Conservation (phyloP, 2,797 vertebrate species). For the Martes flavigula region DNA sequence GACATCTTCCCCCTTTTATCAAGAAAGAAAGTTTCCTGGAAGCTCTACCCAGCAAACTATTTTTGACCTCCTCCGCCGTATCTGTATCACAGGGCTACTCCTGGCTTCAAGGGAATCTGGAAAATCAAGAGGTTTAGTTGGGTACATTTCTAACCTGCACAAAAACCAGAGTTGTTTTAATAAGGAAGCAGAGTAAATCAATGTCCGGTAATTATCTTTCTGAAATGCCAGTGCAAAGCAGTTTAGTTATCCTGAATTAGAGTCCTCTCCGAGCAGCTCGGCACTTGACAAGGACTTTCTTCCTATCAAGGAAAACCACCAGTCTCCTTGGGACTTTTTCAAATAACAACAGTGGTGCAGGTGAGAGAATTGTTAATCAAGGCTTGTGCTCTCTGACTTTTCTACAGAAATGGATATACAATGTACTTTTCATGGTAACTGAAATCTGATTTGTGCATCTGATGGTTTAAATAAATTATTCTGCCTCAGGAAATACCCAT, state of each 20-base stretch:
- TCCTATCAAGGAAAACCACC: background rate
- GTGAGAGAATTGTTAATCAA: background rate
- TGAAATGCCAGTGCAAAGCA: background rate
- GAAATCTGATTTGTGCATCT: background rate
- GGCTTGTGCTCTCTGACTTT: background rate
- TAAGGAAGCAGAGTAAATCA: background rate
- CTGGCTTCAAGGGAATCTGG: background rate
- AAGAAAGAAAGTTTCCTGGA: background rate
- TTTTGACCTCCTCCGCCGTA: background rate
- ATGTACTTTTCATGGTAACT: background rate
- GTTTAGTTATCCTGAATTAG: background rate
- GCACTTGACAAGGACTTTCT: background rate
- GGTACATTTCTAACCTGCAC: background rate
- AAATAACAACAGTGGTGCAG: background rate
- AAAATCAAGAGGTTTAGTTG: background rate
- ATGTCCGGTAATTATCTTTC: background rate
- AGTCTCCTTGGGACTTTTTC: background rate
- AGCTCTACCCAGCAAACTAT: background rate
- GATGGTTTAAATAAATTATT: slow-evolving; percentile 49
- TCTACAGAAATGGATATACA: background rate
- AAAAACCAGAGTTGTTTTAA: background rate
- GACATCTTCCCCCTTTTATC: background rate
- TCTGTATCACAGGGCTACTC: background rate
- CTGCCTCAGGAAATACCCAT: background rate
- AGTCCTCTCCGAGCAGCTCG: background rate